Evolutionary conservation across 2,888 invertebrate genomes (phyloP).

Genomic region (Dolichopus griseipennis): DNA sequence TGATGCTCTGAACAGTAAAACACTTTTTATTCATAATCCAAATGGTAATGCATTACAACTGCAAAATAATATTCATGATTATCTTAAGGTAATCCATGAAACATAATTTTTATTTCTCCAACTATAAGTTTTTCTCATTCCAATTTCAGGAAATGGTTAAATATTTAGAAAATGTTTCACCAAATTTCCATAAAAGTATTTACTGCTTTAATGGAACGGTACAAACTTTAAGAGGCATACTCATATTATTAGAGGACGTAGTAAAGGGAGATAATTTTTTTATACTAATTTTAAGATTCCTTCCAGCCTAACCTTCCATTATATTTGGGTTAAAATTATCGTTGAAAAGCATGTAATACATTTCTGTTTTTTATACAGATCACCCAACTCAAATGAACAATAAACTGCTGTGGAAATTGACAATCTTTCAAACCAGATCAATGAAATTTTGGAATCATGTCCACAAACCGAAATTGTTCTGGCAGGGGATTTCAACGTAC

Average conservation of each 20-base stretch:
- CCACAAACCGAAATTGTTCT: too few relatives aligned
- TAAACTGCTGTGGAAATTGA: too few relatives aligned
- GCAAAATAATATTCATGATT: slow-evolving; percentile 7
- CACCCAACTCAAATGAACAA: too few relatives aligned
- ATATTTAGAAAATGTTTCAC: slow-evolving; percentile 9
- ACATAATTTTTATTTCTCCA: slow-evolving; percentile 1
- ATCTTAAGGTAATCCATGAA: slow-evolving; percentile 9
- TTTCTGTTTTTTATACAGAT: too few relatives aligned
- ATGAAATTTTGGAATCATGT: too few relatives aligned
- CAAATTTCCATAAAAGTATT: neutral
- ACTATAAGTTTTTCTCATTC: neutral
- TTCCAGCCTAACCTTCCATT: too few relatives aligned
- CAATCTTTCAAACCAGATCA: too few relatives aligned
- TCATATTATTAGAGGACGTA: slow-evolving; percentile 12
- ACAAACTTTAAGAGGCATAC: slow-evolving; percentile 11
- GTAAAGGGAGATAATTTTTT: slow-evolving; percentile 11
- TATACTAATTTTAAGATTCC: slow-evolving; percentile 8
- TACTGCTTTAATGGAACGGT: slow-evolving; percentile 14
- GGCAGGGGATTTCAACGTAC: too few relatives aligned
- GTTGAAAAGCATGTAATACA: too few relatives aligned
- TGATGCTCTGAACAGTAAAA: slow-evolving; percentile 17
- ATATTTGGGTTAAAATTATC: too few relatives aligned
- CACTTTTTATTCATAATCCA: slow-evolving; percentile 10
- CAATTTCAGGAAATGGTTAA: slow-evolving; percentile 12
- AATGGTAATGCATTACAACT: slow-evolving; percentile 11